Evolutionary conservation across 2,113 vertebrate genomes (phyloP).

Genomic region (Corythaeola cristata): DNA sequence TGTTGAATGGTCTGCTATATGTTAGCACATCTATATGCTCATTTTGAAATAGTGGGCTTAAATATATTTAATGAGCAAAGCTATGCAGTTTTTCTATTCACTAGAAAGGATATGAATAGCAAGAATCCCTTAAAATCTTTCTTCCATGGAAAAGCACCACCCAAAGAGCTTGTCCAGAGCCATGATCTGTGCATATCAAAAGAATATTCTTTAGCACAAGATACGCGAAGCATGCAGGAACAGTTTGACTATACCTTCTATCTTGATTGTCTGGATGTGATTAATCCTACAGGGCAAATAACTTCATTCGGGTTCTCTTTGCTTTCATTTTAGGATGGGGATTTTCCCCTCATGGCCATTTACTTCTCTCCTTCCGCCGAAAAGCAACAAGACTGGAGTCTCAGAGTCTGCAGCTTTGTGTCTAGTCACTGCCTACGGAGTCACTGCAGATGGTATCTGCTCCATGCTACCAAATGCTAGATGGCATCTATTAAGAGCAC

Average conservation of each 20-base stretch:
- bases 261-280: background rate
- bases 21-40: background rate
- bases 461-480: constrained; percentile 26
- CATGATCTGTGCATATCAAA: background rate
- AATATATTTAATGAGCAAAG: background rate
- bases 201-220: constrained; percentile 1
- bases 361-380: background rate
- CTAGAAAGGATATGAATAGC: background rate
- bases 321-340: constrained; percentile 28
- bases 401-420: constrained; percentile 36
- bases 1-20: background rate
- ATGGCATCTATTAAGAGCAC: constrained; percentile 3
- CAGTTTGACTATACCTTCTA: background rate
- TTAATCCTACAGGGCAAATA: constrained; percentile 12
- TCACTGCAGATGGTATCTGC: constrained; percentile 55
- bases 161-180: background rate
- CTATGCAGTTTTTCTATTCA: background rate
- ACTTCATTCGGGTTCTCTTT: constrained; percentile 19
- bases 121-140: background rate
- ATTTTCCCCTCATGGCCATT: background rate
- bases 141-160: background rate
- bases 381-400: constrained; percentile 41
- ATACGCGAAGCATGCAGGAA: background rate
- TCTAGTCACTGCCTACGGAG: constrained; percentile 37
- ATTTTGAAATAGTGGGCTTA: background rate